phyloP scores from a whole-genome alignment of 1,140 invertebrate species.

The Gryon sp. region DNA sequence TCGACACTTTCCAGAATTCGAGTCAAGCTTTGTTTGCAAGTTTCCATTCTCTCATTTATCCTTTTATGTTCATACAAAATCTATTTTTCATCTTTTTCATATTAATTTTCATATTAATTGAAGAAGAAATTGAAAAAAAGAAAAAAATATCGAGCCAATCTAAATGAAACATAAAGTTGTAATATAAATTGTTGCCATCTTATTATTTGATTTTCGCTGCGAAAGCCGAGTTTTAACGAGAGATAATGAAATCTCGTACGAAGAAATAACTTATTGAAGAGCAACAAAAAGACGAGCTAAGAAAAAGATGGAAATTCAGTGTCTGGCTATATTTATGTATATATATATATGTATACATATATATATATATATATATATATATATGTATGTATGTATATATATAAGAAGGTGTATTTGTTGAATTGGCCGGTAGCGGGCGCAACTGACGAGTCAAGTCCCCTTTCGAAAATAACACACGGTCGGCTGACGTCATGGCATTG shows the following conservation, averaged over 20 bases:
- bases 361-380: background rate
- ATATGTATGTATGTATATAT: conserved; percentile 1
- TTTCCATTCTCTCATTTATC: no score
- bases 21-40: conserved; percentile 49
- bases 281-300: no score
- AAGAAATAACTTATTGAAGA: conserved; percentile 24
- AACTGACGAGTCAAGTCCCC: conserved; percentile 72
- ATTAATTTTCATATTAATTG: background rate
- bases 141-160: background rate
- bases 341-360: conserved; percentile 9
- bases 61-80: background rate
- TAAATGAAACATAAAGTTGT: background rate
- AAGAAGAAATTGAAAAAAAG: background rate
- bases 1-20: conserved; percentile 42
- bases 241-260: conserved; percentile 3
- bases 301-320: conserved; percentile 34
- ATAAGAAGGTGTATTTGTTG: conserved; percentile 51
- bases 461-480: conserved; percentile 80
- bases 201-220: background rate
- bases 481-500: conserved; percentile 76
- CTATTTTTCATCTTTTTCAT: no score
- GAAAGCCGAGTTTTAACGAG: no score
- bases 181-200: background rate
- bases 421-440: conserved; percentile 67
- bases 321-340: no score